Conservation (phyloP, 1,140 invertebrate species). For the Lineus longissimus region DNA sequence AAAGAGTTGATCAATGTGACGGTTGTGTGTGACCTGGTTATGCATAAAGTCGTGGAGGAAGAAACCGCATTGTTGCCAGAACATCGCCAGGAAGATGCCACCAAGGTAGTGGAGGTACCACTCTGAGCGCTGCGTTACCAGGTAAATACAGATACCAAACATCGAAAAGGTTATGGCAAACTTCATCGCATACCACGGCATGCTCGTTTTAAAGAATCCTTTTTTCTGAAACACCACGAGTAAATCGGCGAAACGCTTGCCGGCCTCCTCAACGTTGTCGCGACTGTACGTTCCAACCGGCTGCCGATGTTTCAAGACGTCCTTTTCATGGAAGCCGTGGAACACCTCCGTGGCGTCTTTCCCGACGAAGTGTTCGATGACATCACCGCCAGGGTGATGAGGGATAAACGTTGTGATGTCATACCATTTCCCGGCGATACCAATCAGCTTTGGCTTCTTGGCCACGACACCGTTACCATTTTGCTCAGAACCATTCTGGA, state of each 20-base stretch:
- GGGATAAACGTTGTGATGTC: constrained; percentile 19
- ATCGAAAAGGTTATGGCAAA: constrained; percentile 5
- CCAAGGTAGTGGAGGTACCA: constrained; percentile 14
- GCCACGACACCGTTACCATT: not conserved
- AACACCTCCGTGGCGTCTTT: constrained; percentile 17
- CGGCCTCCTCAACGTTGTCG: not conserved
- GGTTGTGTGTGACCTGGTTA: constrained; percentile 1
- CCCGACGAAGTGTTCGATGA: constrained; percentile 18
- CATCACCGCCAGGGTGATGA: constrained; percentile 14
- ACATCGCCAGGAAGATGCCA: constrained; percentile 12
- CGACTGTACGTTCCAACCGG: constrained; percentile 10
- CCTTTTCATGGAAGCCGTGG: constrained; percentile 12
- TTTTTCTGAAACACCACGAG: constrained; percentile 8
- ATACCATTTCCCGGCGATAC: constrained; percentile 19
- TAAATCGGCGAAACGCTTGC: constrained; percentile 3
- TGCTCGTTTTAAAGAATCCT: constrained; percentile 13
- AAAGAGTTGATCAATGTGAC: constrained; percentile 6
- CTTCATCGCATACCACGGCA: constrained; percentile 14
- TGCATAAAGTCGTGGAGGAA: constrained; percentile 19
- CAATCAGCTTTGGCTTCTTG: constrained; percentile 4
- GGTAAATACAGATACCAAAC: not conserved
- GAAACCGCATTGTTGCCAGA: constrained; percentile 21
- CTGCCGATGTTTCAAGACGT: constrained; percentile 14
- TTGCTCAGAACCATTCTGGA: not conserved
- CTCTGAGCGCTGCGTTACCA: not conserved